A percentile compares a stretch with the other conserved stretches of the same genome.
phyloP scores from a whole-genome alignment of 1,140 invertebrate species.

The Procambarus virginalis region DNA sequence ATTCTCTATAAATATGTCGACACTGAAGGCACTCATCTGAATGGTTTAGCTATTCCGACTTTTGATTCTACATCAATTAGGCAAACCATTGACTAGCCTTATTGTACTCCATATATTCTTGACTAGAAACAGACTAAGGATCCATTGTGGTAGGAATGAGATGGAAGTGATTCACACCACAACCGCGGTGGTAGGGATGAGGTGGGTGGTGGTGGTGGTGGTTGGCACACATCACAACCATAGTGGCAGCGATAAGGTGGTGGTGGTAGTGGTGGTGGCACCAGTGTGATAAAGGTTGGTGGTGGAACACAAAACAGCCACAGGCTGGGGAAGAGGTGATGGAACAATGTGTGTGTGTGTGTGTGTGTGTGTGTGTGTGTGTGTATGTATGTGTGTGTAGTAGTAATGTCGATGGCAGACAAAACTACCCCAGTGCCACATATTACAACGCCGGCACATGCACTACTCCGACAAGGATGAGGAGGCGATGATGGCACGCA shows the following conservation, averaged over 20 bases:
- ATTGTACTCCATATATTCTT: slow-evolving; percentile 37
- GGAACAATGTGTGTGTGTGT: neutral
- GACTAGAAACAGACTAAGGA: slow-evolving; percentile 34
- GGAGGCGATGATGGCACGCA: slow-evolving; percentile 1
- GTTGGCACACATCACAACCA: neutral
- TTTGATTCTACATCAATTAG: slow-evolving; percentile 62
- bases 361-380: no score
- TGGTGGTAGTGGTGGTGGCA: neutral
- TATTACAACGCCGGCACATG: neutral
- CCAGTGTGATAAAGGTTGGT: neutral
- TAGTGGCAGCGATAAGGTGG: neutral
- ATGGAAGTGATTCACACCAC: neutral
- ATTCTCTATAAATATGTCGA: slow-evolving; percentile 42
- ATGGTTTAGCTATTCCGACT: slow-evolving; percentile 50
- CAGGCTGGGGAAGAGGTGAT: neutral
- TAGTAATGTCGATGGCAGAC: slow-evolving; percentile 15
- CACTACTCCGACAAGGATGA: neutral
- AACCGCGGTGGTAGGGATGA: neutral
- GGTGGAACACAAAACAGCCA: neutral
- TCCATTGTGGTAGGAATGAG: slow-evolving; percentile 4
- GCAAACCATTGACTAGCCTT: slow-evolving; percentile 55
- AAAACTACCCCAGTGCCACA: slow-evolving; percentile 7
- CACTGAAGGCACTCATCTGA: slow-evolving; percentile 65
- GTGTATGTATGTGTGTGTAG: no score
- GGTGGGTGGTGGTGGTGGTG: slow-evolving; percentile 30